Evolutionary conservation across 2,113 vertebrate species (phyloP), one percentile per base, ranked within the genome.

Genomic region (Piprites chloris): DNA sequence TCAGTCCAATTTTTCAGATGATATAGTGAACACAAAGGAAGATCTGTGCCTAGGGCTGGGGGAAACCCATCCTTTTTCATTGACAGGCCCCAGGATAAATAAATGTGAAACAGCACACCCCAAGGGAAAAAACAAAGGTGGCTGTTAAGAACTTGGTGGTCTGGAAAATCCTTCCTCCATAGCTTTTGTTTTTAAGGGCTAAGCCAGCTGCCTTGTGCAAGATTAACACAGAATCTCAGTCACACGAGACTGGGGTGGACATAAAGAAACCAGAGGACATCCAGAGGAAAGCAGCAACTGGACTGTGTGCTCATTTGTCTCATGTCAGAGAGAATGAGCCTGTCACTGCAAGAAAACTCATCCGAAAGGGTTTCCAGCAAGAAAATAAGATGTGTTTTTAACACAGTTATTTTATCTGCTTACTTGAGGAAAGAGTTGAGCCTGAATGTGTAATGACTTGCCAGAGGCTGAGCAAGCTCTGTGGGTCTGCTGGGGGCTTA

Each of bases 101-200:
- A 3, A 52, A 53, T 3, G 2, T 11, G 26, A 78, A 71, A 47
- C 20, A 26, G 11, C 3, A 4, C 3, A 3, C 6, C 52, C 12
- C 16, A 15, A 59, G 24, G 18, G 28, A 3, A 71, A 63, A 89
- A 79, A 47, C 9, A 55, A 59, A 71, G 3, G 17, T 8, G 3
- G 6, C 11, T 65, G 59, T n/a, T 39, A 79, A 55, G 14, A 47
- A 47, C 47, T 42, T 58, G 41, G 49, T 47, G 33, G 24, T 73
- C 52, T 76, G 67, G 12, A 79, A 90, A 80, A 80, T 5, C 8
- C 28, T 49, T 56, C 49, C 27, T n/a, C 24, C 7, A 32, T 23
- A 49, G 41, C 16, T 69, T 72, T 62, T 86, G 9, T 69, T 83
- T 73, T 39, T 23, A 66, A 56, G 19, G 33, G 23, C 75, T 75